Percentiles rank a stretch among this genome's conserved stretches.
Evolutionary conservation across 2,888 invertebrate species (phyloP).

Genomic region (Drosophila robusta): DNA sequence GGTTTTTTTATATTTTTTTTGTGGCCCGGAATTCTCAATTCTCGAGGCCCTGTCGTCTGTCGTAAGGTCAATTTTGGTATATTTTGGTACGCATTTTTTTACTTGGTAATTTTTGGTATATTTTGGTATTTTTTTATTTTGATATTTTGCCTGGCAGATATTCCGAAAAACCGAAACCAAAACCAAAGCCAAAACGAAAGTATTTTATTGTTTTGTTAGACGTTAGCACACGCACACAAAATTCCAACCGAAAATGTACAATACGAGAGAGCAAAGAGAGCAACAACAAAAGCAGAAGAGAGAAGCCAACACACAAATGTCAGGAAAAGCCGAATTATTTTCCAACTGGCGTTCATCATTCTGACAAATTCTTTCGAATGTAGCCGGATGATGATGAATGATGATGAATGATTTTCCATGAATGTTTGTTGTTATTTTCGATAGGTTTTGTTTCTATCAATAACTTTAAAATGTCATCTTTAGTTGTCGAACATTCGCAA

Average conservation of each 20-base stretch:
- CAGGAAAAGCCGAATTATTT: not conserved
- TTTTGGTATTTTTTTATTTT: slow-evolving; percentile 20
- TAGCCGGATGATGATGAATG: not conserved
- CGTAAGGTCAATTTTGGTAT: slow-evolving; percentile 64
- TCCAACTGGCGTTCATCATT: not conserved
- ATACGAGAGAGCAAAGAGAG: slow-evolving; percentile 48
- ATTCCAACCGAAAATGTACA: slow-evolving; percentile 75
- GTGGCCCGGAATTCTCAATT: slow-evolving; percentile 4
- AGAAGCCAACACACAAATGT: slow-evolving; percentile 31
- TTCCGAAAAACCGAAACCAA: slow-evolving; percentile 55
- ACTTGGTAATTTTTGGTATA: slow-evolving; percentile 16
- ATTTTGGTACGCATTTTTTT: slow-evolving; percentile 53
- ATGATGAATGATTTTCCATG: not conserved
- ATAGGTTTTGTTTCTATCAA: not conserved
- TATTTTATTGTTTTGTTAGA: slow-evolving; percentile 55
- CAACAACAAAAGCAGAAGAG: slow-evolving; percentile 14
- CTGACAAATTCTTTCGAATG: no score
- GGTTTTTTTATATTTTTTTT: slow-evolving; percentile 20
- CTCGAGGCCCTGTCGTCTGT: slow-evolving; percentile 51
- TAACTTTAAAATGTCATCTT: not conserved
- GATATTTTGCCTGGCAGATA: slow-evolving; percentile 39
- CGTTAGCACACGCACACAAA: slow-evolving; percentile 85
- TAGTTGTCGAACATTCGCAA: not conserved
- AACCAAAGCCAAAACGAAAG: slow-evolving; percentile 56
- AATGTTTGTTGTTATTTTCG: no score